Conservation (phyloP, 1,140 invertebrate species). For the Sinonovacula constricta region DNA sequence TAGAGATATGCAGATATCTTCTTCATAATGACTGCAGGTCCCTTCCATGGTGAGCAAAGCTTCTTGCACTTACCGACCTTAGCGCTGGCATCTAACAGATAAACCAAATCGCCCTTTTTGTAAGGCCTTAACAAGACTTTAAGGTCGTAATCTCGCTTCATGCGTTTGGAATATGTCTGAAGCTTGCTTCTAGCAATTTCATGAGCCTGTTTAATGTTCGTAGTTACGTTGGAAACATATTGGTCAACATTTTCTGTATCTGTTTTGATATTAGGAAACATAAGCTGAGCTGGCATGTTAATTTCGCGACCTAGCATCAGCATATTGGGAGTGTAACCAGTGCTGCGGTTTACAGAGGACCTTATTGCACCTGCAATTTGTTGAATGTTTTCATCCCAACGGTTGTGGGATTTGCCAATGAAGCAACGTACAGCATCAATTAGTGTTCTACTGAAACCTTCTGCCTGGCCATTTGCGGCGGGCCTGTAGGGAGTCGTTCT, state of each 20-base stretch:
- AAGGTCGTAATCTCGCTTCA: too few species aligned
- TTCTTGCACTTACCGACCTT: conserved; percentile 17
- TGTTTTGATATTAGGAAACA: conserved; percentile 3
- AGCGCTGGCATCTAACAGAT: conserved; percentile 2
- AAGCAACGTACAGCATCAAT: conserved; percentile 28
- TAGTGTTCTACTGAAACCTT: conserved; percentile 58
- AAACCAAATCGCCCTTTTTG: conserved; percentile 4
- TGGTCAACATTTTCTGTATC: neutral
- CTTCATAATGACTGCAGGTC: conserved; percentile 3
- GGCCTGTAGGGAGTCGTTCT: conserved; percentile 66
- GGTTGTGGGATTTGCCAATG: conserved; percentile 13
- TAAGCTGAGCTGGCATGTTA: conserved; percentile 22
- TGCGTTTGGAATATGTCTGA: too few species aligned
- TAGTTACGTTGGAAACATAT: neutral
- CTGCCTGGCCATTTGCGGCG: conserved; percentile 67
- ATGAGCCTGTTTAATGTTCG: neutral
- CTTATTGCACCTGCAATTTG: conserved; percentile 18
- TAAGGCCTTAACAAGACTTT: conserved; percentile 10
- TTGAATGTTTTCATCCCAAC: neutral
- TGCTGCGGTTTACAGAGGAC: conserved; percentile 14
- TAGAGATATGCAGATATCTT: conserved; percentile 16
- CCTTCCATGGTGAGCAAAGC: conserved; percentile 25
- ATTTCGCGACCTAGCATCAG: conserved; percentile 36
- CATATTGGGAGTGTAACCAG: conserved; percentile 28
- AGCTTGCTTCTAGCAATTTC: too few species aligned